Evolutionary conservation across 2,797 vertebrate species (phyloP), one percentile per base, ranked within the genome.

Genomic region (Mus caroli): DNA sequence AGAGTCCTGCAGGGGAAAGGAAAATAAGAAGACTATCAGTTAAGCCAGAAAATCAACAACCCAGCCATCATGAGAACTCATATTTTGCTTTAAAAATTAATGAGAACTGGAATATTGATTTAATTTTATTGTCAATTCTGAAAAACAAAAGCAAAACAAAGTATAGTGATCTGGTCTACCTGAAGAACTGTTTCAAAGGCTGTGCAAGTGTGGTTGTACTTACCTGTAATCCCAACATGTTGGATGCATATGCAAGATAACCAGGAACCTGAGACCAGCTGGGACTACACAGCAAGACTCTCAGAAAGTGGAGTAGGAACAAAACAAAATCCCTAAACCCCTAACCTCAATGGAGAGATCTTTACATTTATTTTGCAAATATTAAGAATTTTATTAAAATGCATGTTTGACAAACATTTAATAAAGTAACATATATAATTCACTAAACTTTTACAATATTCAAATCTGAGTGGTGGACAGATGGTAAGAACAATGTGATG

Each of bases 301-400:
- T 34, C 28, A 52, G 76, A 77, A 34, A 40, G 11, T 71, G 19
- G 69, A 71, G 15, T 31, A 28, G 43, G 2, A 31, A 52, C 3
- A 86, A 37, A 52, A 52, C 31, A 22, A 52, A 67, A 62, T 4
- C 69, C 12, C 96, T 75, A 26, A 4, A 9, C 10, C 43, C 17
- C 40, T 34, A 22, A 50, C 0, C 43, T 34, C 9, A 93, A 64
- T 34, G 95, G 12, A 40, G 79, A 9, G 95, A 31, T 0, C 0
- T 69, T 88, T 79, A 22, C 10, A 34, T 43, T 86, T 24, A 54
- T 6, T 75, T 69, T 89, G 19, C 15, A 97, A 52, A 6, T 89
- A 6, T 90, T 82, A 97, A 96, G 90, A 79, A 31, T 92, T 96
- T 95, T 91, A 75, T 87, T 52, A 88, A 85, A 94, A 94, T 0